These are phyloP conservation scores for Mycteria americana DNA, from an alignment of 2,797 vertebrate genomes.

Conservation along the genomic window DNA sequence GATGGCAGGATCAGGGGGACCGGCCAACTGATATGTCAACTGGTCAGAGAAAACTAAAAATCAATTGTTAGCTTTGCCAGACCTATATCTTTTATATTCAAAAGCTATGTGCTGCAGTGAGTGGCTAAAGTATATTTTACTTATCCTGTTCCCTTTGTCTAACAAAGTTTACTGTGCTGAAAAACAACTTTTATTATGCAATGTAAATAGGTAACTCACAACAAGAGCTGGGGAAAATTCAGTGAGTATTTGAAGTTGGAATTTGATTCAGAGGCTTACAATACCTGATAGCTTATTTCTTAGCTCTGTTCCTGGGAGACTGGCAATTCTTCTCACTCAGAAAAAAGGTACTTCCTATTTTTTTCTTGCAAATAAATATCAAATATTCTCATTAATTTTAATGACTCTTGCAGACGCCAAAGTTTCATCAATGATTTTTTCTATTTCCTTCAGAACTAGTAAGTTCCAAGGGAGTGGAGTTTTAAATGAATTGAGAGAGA, in stretches of 20 bases:
- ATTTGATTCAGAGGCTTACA: conserved; percentile 38
- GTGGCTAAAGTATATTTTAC: not conserved
- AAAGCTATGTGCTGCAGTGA: not conserved
- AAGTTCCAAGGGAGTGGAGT: not conserved
- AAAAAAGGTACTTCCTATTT: not conserved
- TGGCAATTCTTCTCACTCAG: not conserved
- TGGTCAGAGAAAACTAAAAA: not conserved
- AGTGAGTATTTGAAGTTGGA: conserved; percentile 32
- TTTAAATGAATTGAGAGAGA: not conserved
- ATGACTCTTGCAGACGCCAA: not conserved
- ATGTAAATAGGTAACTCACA: not conserved
- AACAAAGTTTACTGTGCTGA: not conserved
- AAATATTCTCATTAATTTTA: not conserved
- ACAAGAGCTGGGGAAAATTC: not conserved
- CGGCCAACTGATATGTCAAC: not conserved
- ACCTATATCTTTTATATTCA: not conserved
- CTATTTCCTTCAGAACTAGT: not conserved
- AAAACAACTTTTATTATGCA: not conserved
- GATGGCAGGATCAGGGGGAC: not conserved
- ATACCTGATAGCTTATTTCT: conserved; percentile 30
- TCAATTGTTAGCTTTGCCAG: not conserved
- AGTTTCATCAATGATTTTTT: not conserved
- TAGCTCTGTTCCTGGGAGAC: not conserved
- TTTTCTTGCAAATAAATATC: not conserved
- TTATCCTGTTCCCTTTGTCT: too few species aligned